Percentiles rank a stretch among this genome's conserved stretches.
These are phyloP conservation scores for Macropus fuliginosus DNA, from an alignment of 2,797 vertebrate genomes.

Conservation along the genomic window DNA sequence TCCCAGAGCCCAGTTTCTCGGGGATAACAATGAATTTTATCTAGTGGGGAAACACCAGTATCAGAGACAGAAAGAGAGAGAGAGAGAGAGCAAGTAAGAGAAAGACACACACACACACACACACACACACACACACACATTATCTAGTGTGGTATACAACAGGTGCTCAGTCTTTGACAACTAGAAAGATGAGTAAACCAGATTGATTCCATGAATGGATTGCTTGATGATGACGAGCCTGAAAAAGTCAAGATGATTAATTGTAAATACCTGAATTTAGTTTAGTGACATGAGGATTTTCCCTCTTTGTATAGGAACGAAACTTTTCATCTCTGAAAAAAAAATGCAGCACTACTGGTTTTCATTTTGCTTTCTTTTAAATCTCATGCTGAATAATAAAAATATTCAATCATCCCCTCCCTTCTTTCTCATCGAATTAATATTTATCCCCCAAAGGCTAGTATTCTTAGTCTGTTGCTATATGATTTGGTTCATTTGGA, in stretches of 20 bases:
- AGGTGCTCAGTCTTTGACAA: neutral
- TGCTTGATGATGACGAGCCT: neutral
- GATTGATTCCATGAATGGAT: neutral
- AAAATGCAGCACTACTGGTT: neutral
- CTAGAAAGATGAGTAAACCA: neutral
- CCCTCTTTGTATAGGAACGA: constrained; percentile 15
- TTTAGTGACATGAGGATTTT: constrained; percentile 3
- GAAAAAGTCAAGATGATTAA: neutral
- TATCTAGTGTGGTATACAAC: neutral
- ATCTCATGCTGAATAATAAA: neutral
- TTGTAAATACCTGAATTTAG: constrained; percentile 36
- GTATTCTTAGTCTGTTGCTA: constrained; percentile 24
- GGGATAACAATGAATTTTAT: too few relatives aligned
- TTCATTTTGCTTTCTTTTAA: neutral
- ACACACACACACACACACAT: neutral
- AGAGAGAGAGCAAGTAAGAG: too few relatives aligned
- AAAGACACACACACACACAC: too few relatives aligned
- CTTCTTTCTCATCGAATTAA: neutral
- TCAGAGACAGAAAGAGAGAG: too few relatives aligned
- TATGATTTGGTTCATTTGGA: neutral
- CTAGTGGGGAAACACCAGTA: neutral
- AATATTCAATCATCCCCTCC: neutral
- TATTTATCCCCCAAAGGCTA: constrained; percentile 16
- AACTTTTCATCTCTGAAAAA: constrained; percentile 32
- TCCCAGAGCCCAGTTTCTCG: neutral